Evolutionary conservation across 2,113 vertebrate species (phyloP), one percentile per base, ranked within the genome.

Genomic region (Rhynchomys soricoides): DNA sequence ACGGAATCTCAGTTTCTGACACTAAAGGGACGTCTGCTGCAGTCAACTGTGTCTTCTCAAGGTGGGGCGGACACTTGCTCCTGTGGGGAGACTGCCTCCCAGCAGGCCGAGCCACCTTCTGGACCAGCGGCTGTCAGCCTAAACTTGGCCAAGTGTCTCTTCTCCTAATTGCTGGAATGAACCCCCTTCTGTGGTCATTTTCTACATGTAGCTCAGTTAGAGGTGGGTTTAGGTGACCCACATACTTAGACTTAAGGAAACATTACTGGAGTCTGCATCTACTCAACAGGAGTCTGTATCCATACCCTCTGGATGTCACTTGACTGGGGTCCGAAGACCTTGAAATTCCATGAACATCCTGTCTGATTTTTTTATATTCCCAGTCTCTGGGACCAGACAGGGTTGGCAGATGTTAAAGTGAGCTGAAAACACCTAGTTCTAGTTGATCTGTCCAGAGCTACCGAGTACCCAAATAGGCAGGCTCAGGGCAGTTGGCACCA

Each of bases 401-500:
- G 22, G 29, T 82, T 22, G 0, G 21, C 34, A 43, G 17, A 6
- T n/a, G 29, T 40, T 81, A 0, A 48, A 5, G 2, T 2, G 29
- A 88, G 34, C 77, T 24, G 1, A 19, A 1, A 88, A 0, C 1
- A 15, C 59, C 66, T 48, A 48, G 37, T 57, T 5, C 1, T 3
- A 10, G 13, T 66, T 48, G 70, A 40, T 82, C 59, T 31, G 22
- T 31, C 92, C 43, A 16, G 22, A 45, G 85, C 74, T 37, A 79
- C 90, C 26, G 4, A 3, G 19, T 12, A 29, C 77, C 50, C 19
- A 24, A 15, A 29, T 2, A 5, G 1, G 82, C 21, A 4, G 64
- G 31, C 26, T 40, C 43, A 59, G 50, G 74, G 48, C 87, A 86
- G 1, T 66, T 91, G 87, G 37, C 82, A 10, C 86, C 9, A 19